Evolutionary conservation across 2,113 vertebrate genomes (phyloP).

Genomic region (Protobothrops flavoviridis): DNA sequence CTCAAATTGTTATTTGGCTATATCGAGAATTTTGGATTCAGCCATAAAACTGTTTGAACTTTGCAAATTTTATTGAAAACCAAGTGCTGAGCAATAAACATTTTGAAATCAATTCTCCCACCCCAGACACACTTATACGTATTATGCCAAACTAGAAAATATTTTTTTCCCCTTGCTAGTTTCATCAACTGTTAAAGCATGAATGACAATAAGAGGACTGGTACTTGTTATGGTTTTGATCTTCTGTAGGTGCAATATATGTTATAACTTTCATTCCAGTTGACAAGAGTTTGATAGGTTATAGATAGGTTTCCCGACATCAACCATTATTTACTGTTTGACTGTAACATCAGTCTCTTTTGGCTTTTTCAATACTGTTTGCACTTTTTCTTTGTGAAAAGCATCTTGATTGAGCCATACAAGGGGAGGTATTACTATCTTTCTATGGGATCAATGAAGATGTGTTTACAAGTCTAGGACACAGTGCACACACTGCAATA

Average conservation of each 20-base stretch:
- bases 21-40: neutral
- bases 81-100: neutral
- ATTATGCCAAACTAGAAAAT: conserved; percentile 61
- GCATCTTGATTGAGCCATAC: conserved; percentile 85
- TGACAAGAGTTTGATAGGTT: conserved; percentile 89
- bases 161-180: conserved; percentile 55
- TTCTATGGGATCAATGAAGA: conserved; percentile 93
- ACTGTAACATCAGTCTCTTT: conserved; percentile 83
- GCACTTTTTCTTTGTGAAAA: conserved; percentile 86
- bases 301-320: conserved; percentile 82
- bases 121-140: conserved; percentile 37
- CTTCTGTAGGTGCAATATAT: conserved; percentile 75
- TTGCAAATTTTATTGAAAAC: neutral
- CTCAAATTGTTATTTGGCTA: neutral
- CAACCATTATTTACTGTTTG: conserved; percentile 90
- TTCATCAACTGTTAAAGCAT: conserved; percentile 71
- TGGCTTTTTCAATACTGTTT: conserved; percentile 87
- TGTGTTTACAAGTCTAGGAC: conserved; percentile 88
- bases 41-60: neutral
- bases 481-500: conserved; percentile 88
- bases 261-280: conserved; percentile 85
- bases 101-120: conserved; percentile 33
- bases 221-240: conserved; percentile 77
- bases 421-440: conserved; percentile 91
- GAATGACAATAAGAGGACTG: conserved; percentile 72